Conservation (phyloP, 2,888 invertebrate species). For the Pammene fasciana region DNA sequence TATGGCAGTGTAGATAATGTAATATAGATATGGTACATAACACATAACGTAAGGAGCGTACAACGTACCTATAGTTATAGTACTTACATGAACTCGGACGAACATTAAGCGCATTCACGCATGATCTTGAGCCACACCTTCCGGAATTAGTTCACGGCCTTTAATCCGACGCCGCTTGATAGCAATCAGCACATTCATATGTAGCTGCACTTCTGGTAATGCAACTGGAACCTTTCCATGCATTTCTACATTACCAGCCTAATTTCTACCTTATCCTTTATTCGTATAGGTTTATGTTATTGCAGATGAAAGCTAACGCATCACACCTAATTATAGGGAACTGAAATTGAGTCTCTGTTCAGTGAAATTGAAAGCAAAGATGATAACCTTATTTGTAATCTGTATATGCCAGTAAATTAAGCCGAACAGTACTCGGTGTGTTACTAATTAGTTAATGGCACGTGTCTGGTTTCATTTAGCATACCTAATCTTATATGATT, state of each 20-base stretch:
- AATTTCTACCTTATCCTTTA: constrained; percentile 20
- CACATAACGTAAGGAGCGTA: too few species aligned
- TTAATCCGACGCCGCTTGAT: constrained; percentile 54
- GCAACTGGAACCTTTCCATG: constrained; percentile 65
- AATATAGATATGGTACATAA: too few species aligned
- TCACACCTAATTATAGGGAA: constrained; percentile 56
- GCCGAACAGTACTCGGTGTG: neutral
- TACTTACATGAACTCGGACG: neutral
- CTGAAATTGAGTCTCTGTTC: constrained; percentile 60
- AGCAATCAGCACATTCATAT: constrained; percentile 60
- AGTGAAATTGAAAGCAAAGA: constrained; percentile 57
- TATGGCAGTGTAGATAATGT: too few species aligned
- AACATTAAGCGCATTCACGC: constrained; percentile 18
- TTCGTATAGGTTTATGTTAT: neutral
- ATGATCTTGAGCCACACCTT: constrained; percentile 49
- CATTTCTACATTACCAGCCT: constrained; percentile 41
- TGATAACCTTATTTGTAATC: constrained; percentile 19
- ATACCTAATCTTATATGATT: neutral
- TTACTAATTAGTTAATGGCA: constrained; percentile 13
- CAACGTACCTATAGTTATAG: neutral
- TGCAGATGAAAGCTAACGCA: constrained; percentile 9
- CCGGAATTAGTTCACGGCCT: constrained; percentile 53
- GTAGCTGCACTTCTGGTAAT: constrained; percentile 60
- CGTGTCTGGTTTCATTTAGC: constrained; percentile 3
- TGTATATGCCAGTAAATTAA: constrained; percentile 10